phyloP scores from a whole-genome alignment of 2,797 vertebrate species.

The Lagodon rhomboides region DNA sequence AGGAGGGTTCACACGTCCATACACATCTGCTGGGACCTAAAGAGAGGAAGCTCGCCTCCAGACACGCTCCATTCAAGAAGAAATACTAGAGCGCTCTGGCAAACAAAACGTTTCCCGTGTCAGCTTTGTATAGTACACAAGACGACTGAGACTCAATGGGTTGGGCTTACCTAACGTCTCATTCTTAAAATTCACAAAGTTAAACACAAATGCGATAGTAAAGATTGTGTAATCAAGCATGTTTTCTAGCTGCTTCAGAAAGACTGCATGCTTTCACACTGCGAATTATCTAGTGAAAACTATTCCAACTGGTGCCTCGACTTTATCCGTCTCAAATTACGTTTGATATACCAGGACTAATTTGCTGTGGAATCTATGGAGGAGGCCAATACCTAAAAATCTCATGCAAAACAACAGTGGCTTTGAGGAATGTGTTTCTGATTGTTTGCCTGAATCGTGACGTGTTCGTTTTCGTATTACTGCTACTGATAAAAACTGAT shows the following conservation, averaged over 20 bases:
- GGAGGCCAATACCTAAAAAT: neutral
- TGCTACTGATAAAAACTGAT: neutral
- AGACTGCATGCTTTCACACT: neutral
- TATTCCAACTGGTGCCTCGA: neutral
- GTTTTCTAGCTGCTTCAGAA: conserved; percentile 10
- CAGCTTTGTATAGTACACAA: neutral
- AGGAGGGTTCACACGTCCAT: conserved; percentile 3
- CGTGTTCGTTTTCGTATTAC: neutral
- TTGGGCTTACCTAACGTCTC: neutral
- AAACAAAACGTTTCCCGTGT: neutral
- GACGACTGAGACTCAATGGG: neutral
- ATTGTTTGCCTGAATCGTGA: neutral
- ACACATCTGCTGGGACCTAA: conserved; percentile 14
- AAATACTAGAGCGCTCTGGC: conserved; percentile 14
- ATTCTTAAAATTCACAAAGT: conserved; percentile 24
- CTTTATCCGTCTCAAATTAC: neutral
- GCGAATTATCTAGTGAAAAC: neutral
- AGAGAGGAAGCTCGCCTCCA: conserved; percentile 4
- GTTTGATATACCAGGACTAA: too few species aligned
- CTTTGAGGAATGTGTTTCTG: neutral
- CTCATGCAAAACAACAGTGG: neutral
- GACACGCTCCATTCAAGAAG: conserved; percentile 13
- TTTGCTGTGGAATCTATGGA: too few species aligned
- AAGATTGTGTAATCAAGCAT: conserved; percentile 9
- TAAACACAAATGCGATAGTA: conserved; percentile 5